These are phyloP conservation scores for Andrena camellia DNA, from an alignment of 2,888 invertebrate species.

Conservation along the genomic window DNA sequence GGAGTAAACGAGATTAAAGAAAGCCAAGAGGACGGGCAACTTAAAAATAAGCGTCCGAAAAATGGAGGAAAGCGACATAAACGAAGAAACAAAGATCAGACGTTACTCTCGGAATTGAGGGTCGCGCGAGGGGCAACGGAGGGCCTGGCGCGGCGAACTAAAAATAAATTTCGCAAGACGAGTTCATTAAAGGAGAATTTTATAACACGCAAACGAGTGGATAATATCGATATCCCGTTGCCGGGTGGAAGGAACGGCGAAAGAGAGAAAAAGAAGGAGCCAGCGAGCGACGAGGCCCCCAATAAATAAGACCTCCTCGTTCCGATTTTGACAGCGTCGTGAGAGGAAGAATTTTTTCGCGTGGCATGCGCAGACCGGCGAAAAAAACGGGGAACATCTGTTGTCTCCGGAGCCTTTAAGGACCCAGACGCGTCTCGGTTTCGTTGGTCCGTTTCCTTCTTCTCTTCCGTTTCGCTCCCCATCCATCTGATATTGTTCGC, in stretches of 20 bases:
- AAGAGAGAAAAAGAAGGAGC: constrained; percentile 36
- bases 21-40: not conserved
- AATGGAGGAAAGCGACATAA: not conserved
- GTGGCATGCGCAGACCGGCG: constrained; percentile 58
- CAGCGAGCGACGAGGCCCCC: constrained; percentile 44
- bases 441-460: constrained; percentile 47
- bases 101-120: constrained; percentile 29
- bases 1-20: not conserved
- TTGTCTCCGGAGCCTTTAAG: constrained; percentile 53
- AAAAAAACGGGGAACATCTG: constrained; percentile 68
- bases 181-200: constrained; percentile 56
- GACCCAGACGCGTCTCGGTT: constrained; percentile 57
- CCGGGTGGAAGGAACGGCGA: constrained; percentile 15
- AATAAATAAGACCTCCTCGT: constrained; percentile 72
- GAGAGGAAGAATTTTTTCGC: constrained; percentile 70
- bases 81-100: not conserved
- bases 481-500: constrained; percentile 71
- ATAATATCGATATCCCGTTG: constrained; percentile 52
- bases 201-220: constrained; percentile 51
- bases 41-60: not conserved
- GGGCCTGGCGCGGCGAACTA: constrained; percentile 29
- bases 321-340: constrained; percentile 71
- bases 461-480: constrained; percentile 33
- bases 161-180: constrained; percentile 45
- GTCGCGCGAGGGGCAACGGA: constrained; percentile 23